phyloP scores from a whole-genome alignment of 2,113 vertebrate genomes.

The Nannospalax galili region DNA sequence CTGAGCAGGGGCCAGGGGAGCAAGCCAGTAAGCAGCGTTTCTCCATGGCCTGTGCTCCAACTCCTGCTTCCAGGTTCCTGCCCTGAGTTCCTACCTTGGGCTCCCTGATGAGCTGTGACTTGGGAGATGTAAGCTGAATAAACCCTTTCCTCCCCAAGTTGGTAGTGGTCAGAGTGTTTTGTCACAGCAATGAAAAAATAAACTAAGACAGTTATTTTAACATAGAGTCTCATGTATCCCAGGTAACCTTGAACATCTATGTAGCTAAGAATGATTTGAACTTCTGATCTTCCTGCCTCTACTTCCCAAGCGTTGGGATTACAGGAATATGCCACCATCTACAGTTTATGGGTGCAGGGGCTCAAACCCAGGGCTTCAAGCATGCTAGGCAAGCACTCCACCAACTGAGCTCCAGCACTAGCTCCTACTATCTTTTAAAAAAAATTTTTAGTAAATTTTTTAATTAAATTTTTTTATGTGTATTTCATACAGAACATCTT shows the following conservation, averaged over 20 bases:
- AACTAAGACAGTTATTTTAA: neutral
- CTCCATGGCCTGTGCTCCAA: too few relatives aligned
- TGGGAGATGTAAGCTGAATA: too few relatives aligned
- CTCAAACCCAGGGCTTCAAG: neutral
- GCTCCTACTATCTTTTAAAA: neutral
- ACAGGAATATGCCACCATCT: neutral
- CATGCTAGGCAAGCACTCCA: neutral
- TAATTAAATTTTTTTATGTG: neutral
- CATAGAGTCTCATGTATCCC: neutral
- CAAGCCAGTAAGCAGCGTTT: too few relatives aligned
- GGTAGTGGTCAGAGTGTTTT: too few relatives aligned
- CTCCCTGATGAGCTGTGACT: too few relatives aligned
- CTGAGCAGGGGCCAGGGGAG: too few relatives aligned
- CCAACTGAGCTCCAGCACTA: neutral
- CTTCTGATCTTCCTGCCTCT: neutral
- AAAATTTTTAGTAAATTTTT: too few relatives aligned
- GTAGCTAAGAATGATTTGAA: neutral
- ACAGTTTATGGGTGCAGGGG: neutral
- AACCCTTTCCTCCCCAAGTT: too few relatives aligned
- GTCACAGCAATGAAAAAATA: too few relatives aligned
- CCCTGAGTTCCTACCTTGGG: too few relatives aligned
- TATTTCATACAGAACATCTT: too few relatives aligned
- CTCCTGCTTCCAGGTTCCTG: too few relatives aligned
- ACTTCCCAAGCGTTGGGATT: neutral
- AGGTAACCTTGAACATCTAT: neutral